Evolutionary conservation across 2,797 vertebrate species (phyloP), one percentile per base, ranked within the genome.

Genomic region (Decapterus maruadsi): DNA sequence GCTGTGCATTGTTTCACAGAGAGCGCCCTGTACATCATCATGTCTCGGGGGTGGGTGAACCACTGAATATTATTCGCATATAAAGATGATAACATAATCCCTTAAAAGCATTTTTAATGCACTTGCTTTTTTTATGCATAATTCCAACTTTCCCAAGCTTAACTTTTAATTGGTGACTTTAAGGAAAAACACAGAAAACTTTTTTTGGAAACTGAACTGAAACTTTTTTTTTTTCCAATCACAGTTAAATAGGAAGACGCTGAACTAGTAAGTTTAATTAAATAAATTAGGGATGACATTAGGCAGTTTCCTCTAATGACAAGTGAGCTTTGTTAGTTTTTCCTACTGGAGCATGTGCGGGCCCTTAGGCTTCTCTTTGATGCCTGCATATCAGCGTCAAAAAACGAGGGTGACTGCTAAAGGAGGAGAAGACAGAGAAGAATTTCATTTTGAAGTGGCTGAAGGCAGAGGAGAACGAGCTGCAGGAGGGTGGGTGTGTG

Each of bases 401-500:
- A 94, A 94, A 86, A 92, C 59, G 3, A 90, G 72, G 90, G 77
- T 91, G 83, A 82, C 64, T 53, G 53, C 75, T 83, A 34, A 70
- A 81, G 72, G 56, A 87, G 85, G 65, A 84, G 82, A 82, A 83
- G 83, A 88, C 68, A 45, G 76, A 94, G 92, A 96, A 95, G 96
- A 96, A 97, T 97, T 96, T 96, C 92, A 96, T 96, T 97, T 97
- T 94, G 94, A 96, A 96, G 95, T 95, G 95, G 93, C 94, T 95
- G 85, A 95, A 95, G 95, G 96, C 94, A 92, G 77, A 84, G 67
- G 72, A 70, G 64, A 54, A 68, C 73, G 55, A 60, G 60, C 56
- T 46, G 54, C 72, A 63, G 73, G 46, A 64, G 29, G 57, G 75
- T 34, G 46, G 45, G 26, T 81, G 50, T 46, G 26, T 54, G 60